Evolutionary conservation across 37 sponge, comb jelly and placozoan species (phyloP), one percentile per base, ranked within the genome.

Genomic region (Oscarella lobularis): DNA sequence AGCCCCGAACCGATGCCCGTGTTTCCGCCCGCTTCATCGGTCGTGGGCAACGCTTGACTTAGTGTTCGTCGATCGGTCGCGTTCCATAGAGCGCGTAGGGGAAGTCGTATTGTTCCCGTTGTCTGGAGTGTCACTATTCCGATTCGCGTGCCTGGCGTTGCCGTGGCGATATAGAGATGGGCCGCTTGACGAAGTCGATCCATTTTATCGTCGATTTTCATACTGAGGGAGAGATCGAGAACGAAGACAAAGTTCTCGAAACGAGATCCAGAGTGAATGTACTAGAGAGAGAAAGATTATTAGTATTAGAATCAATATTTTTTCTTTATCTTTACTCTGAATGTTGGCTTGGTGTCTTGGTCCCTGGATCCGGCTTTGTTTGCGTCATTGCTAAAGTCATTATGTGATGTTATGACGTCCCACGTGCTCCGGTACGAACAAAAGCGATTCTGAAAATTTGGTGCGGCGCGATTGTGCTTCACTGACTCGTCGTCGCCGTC

Each of bases 351-450:
- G 9, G 60, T 48, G 20, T 48, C 20, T 48, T 20, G 9, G 60
- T 48, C 60, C 9, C 9, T 48, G 20, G 14, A 20, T 27, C 60
- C 60, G 60, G 60, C 14, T 48, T 9, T 9, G 60, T 48, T 48
- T 27, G 9, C 20, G 14, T 20, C 60, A 48, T 48, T 20, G 14
- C 20, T 48, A 20, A 48, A 48, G 60, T 48, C 60, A 48, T 48
- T 20, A 20, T 48, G 60, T 27, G 60, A 48, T 48, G 9, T 9
- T 9, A 48, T 48, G 60, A 48, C 60, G 20, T 48, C 60, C 60
- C 60, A 48, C 60, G 60, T 48, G 60, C 60, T 48, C 60, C 60
- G 9, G 60, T 48, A 48, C 60, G 9, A 20, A 48, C 60, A 48
- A 48, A 27, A 48, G 60, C 9, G 9, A 20, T 48, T 48, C 60